phyloP scores from a whole-genome alignment of 1,140 invertebrate species.

The Ceratosolen fusciceps region DNA sequence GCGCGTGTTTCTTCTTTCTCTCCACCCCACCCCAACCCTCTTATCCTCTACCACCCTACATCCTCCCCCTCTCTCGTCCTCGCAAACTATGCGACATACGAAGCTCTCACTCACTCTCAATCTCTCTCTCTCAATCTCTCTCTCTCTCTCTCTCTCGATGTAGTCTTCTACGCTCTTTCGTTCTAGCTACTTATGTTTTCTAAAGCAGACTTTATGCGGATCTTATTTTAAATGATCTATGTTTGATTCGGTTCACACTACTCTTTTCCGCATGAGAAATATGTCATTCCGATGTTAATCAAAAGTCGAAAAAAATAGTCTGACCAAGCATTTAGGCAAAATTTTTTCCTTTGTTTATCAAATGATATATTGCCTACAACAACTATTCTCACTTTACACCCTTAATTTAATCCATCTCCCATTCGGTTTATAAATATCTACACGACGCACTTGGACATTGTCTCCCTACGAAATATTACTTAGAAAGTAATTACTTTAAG shows the following conservation, averaged over 20 bases:
- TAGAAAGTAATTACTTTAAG: not conserved
- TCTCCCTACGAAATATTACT: not conserved
- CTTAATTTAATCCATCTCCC: not conserved
- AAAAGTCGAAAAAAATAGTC: constrained; percentile 4
- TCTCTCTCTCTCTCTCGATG: not conserved
- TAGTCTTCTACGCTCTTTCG: not conserved
- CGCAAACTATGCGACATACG: no score
- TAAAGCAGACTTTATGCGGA: constrained; percentile 10
- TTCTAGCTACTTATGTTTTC: constrained; percentile 28
- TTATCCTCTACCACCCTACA: constrained; percentile 31
- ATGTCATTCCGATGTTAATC: constrained; percentile 26
- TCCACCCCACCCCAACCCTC: constrained; percentile 7
- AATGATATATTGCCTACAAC: not conserved
- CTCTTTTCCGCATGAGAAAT: constrained; percentile 11
- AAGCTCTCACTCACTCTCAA: constrained; percentile 1
- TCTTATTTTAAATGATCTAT: constrained; percentile 30
- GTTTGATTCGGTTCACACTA: constrained; percentile 11
- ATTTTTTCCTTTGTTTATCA: not conserved
- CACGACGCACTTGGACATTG: not conserved
- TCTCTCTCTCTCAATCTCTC: not conserved
- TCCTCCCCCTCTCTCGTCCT: constrained; percentile 15
- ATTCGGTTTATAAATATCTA: not conserved
- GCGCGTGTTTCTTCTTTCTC: constrained; percentile 39
- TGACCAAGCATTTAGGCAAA: constrained; percentile 6
- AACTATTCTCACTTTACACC: not conserved